Percentiles rank a stretch among this genome's conserved stretches.
Conservation (phyloP, 2,113 vertebrate species). For the Papio anubis region DNA sequence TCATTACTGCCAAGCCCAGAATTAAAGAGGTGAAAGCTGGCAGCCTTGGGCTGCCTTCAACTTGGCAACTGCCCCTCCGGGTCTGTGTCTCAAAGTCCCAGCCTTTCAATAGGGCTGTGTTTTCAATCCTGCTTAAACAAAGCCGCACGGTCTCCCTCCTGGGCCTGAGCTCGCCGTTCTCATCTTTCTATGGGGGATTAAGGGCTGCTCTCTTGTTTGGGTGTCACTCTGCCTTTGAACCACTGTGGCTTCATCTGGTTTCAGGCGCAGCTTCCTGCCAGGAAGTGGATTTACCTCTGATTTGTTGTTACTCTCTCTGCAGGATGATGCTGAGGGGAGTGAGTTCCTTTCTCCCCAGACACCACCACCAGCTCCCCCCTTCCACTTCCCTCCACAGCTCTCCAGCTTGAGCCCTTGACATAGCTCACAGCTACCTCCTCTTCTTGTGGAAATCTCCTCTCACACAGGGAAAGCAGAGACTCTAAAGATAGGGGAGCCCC, state of each 20-base stretch:
- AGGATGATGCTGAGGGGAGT: neutral
- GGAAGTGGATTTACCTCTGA: slow-evolving; percentile 75
- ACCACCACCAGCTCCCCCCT: no score
- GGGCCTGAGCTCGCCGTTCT: slow-evolving; percentile 47
- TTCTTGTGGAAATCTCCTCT: neutral
- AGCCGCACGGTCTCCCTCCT: slow-evolving; percentile 48
- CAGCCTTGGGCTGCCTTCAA: slow-evolving; percentile 56
- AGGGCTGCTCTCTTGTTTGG: slow-evolving; percentile 74
- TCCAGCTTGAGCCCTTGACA: neutral
- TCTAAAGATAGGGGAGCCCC: neutral
- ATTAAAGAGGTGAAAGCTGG: slow-evolving; percentile 64
- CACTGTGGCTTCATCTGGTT: slow-evolving; percentile 73
- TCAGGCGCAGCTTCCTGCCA: slow-evolving; percentile 77
- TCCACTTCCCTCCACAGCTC: neutral
- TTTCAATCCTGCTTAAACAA: slow-evolving; percentile 71
- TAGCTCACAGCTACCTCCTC: neutral
- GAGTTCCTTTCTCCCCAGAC: neutral
- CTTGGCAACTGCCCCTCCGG: slow-evolving; percentile 66
- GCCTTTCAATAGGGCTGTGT: slow-evolving; percentile 72
- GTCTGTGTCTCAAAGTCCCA: slow-evolving; percentile 61
- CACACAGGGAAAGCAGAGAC: neutral
- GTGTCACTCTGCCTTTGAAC: slow-evolving; percentile 80
- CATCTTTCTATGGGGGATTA: slow-evolving; percentile 74
- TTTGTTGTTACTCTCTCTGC: slow-evolving; percentile 66
- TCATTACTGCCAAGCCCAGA: slow-evolving; percentile 67